Conservation (phyloP, 1,140 invertebrate species). For the Drosophila kikkawai region DNA sequence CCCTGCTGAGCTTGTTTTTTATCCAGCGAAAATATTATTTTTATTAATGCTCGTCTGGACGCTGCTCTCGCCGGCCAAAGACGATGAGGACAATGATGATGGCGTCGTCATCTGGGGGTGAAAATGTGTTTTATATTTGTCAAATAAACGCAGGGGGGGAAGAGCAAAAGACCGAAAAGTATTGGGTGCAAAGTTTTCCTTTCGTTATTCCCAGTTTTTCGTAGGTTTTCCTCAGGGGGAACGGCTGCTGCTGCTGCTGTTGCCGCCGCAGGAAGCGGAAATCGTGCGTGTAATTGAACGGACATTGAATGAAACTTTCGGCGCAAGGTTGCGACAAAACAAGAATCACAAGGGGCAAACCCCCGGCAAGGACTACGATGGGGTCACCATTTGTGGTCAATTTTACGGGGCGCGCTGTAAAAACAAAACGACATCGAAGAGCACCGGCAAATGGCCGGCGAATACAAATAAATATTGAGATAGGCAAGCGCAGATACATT, state of each 20-base stretch:
- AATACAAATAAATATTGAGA: slow-evolving; percentile 53
- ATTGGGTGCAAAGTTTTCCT: slow-evolving; percentile 45
- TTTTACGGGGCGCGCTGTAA: slow-evolving; percentile 71
- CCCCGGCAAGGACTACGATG: too few relatives aligned
- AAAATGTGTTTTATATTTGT: slow-evolving; percentile 81
- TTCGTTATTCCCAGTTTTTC: slow-evolving; percentile 20
- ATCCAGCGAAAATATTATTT: slow-evolving; percentile 71
- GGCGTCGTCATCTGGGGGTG: slow-evolving; percentile 61
- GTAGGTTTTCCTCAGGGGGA: slow-evolving; percentile 26
- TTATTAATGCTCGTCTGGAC: slow-evolving; percentile 75
- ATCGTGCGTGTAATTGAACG: slow-evolving; percentile 81
- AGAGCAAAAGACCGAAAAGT: slow-evolving; percentile 28
- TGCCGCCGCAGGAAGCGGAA: slow-evolving; percentile 75
- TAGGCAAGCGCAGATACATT: slow-evolving; percentile 45
- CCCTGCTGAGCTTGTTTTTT: slow-evolving; percentile 63
- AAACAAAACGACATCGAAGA: slow-evolving; percentile 64
- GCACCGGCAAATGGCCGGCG: slow-evolving; percentile 43
- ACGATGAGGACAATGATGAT: slow-evolving; percentile 42
- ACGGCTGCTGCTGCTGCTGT: background rate
- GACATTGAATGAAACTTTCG: slow-evolving; percentile 78
- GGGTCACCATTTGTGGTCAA: slow-evolving; percentile 68
- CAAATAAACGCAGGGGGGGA: slow-evolving; percentile 65
- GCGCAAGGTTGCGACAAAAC: slow-evolving; percentile 37
- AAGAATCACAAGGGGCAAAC: background rate
- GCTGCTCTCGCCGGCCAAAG: slow-evolving; percentile 21